Percentiles rank a stretch among this genome's conserved stretches.
Conservation (phyloP, 1,140 invertebrate species). For the Olivierus martensii region DNA sequence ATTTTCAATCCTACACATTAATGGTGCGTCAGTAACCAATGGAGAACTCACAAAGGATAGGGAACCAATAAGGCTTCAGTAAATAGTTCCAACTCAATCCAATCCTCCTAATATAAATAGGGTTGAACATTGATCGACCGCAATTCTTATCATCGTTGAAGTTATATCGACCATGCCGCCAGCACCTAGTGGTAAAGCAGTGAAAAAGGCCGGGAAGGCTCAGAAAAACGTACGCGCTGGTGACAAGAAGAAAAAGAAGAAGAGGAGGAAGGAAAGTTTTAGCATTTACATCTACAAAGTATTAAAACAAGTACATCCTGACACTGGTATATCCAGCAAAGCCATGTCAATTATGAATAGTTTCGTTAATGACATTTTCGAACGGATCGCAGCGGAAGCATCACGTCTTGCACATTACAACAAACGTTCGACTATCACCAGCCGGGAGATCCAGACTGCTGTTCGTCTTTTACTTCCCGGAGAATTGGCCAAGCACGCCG, state of each 20-base stretch:
- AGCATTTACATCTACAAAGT: slow-evolving; percentile 58
- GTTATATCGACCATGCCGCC: slow-evolving; percentile 19
- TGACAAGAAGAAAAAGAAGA: slow-evolving; percentile 24
- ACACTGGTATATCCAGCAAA: slow-evolving; percentile 44
- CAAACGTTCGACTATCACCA: slow-evolving; percentile 40
- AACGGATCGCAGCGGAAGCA: slow-evolving; percentile 20
- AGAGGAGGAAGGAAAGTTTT: slow-evolving; percentile 46
- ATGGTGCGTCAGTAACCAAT: no score
- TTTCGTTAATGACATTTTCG: slow-evolving; percentile 13
- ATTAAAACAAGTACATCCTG: slow-evolving; percentile 52
- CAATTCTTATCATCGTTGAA: no score
- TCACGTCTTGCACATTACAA: slow-evolving; percentile 36
- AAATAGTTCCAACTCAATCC: no score
- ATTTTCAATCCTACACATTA: no score
- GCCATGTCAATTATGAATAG: slow-evolving; percentile 15
- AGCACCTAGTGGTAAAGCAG: slow-evolving; percentile 25
- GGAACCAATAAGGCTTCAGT: no score
- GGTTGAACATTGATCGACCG: no score
- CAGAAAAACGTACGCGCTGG: slow-evolving; percentile 23
- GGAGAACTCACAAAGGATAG: no score
- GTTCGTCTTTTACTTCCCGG: slow-evolving; percentile 34
- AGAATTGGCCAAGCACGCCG: slow-evolving; percentile 42
- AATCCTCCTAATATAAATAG: no score
- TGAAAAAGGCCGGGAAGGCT: slow-evolving; percentile 28
- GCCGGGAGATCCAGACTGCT: slow-evolving; percentile 39